Base-by-base conservation (phyloP, 2,888 invertebrate genomes). In the Paralinhomoeus sp. region DNA sequence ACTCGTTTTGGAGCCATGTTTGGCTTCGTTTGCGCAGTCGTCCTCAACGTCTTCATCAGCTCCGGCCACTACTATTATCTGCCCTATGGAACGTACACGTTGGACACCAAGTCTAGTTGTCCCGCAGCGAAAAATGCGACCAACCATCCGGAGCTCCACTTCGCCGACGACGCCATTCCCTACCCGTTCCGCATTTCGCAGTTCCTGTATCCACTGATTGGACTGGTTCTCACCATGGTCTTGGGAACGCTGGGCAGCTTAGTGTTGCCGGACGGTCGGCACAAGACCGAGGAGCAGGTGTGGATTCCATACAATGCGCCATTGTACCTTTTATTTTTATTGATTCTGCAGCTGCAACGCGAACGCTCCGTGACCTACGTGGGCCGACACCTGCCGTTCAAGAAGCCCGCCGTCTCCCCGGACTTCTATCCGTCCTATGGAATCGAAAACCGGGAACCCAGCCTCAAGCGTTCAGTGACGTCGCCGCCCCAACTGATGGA, bases 1-100 rank as follows among this genome's bases (percentile, higher is more conserved):
- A 85, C 31, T 17, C 35, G 31, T 20, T 9, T 20, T 9, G 44
- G 40, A 18, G 27, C 40, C 23, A 17, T 44, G 18, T 27, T 33
- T 2, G 44, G 40, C 3, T 31, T 38, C n/a, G 2, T 43, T 12
- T 15, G 27, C 15, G 39, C 38, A 9, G 2, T 34, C 15, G 21
- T 33, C 15, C n/a, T 24, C 22, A 40, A 38, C 33, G 24, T 44
- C 17, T 42, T 31, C 34, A 17, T 44, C 7, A 7, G 9, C 36
- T 3, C 17, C n/a, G 36, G 36, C 36, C 7, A 20, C 20, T 36
- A 18, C 20, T 17, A 7, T 5, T 18, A 17, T 17, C 5, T 7
- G 20, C 36, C 36, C n/a, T 36, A 36, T 17, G 36, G 5, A 7
- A 3, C 9, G 5, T 36, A 36, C 36, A 18, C 17, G 9, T 17